These are phyloP conservation scores for Arvicanthis niloticus DNA, from an alignment of 2,113 vertebrate species.

Conservation along the genomic window DNA sequence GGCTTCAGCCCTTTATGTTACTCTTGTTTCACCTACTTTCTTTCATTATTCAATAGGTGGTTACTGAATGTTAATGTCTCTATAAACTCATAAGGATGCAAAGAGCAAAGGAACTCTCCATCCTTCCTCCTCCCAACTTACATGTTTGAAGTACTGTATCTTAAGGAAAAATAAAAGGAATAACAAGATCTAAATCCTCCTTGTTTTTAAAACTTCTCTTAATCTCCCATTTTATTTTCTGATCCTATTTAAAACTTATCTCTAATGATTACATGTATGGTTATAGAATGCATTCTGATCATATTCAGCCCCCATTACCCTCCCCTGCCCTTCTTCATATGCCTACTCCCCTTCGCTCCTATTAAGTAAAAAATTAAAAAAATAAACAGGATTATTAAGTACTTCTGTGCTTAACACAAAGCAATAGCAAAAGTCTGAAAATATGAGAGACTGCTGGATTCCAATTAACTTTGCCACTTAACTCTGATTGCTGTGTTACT, in stretches of 20 bases:
- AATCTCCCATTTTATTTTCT: neutral
- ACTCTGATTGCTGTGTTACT: slow-evolving; percentile 76
- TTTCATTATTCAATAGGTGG: neutral
- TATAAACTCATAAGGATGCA: neutral
- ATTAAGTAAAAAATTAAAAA: slow-evolving; percentile 43
- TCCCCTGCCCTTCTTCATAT: neutral
- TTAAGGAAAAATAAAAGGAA: slow-evolving; percentile 21
- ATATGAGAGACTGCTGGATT: slow-evolving; percentile 62
- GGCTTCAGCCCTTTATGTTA: neutral
- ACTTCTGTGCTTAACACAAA: slow-evolving; percentile 58
- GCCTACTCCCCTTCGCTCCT: neutral
- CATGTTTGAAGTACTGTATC: neutral
- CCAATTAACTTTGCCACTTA: slow-evolving; percentile 74
- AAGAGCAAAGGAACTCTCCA: neutral
- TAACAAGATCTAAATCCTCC: neutral
- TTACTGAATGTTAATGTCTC: neutral
- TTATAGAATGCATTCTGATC: neutral
- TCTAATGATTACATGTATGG: neutral
- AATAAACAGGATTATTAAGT: slow-evolving; percentile 24
- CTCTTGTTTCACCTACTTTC: neutral
- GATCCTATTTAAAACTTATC: neutral
- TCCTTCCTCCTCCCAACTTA: neutral
- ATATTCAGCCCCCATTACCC: neutral
- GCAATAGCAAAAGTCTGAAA: slow-evolving; percentile 1
- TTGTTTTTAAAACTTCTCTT: slow-evolving; percentile 30